phyloP scores from a whole-genome alignment of 1,140 invertebrate species.

The Triops longicaudatus region DNA sequence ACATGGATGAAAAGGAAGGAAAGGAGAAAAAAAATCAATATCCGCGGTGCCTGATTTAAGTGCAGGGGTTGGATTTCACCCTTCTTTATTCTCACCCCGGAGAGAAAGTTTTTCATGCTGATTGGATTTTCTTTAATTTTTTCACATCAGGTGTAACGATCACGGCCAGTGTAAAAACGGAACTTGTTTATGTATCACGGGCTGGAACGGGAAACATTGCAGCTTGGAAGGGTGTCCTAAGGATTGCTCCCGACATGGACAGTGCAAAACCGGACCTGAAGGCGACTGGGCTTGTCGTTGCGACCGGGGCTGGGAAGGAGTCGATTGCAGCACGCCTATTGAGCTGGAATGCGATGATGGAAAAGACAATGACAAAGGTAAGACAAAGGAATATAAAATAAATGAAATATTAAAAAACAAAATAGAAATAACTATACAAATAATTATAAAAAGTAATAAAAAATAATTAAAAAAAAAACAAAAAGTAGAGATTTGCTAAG shows the following conservation, averaged over 20 bases:
- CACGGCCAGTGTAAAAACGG: slow-evolving; percentile 96
- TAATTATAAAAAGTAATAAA: too few relatives aligned
- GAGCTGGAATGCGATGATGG: slow-evolving; percentile 90
- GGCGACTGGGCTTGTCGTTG: slow-evolving; percentile 78
- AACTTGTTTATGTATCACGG: slow-evolving; percentile 89
- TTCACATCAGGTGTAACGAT: slow-evolving; percentile 63
- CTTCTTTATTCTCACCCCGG: background rate
- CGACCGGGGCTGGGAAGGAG: slow-evolving; percentile 80
- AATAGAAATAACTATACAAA: too few relatives aligned
- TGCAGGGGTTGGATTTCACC: too few relatives aligned
- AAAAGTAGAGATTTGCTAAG: too few relatives aligned
- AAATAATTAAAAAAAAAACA: too few relatives aligned
- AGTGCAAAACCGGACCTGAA: slow-evolving; percentile 51
- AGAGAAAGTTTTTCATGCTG: background rate
- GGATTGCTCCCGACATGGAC: slow-evolving; percentile 74
- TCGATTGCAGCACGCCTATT: slow-evolving; percentile 77
- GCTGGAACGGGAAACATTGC: slow-evolving; percentile 95
- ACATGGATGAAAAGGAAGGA: background rate
- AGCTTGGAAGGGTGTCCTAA: slow-evolving; percentile 91
- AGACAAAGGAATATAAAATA: too few relatives aligned
- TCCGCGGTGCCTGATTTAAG: background rate
- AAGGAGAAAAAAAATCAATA: background rate
- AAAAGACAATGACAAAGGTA: slow-evolving; percentile 93
- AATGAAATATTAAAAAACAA: too few relatives aligned
- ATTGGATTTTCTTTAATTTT: background rate